A percentile compares a stretch with the other conserved stretches of the same genome.
Evolutionary conservation across 2,888 invertebrate genomes (phyloP).

Genomic region (Micoletzkya japonica): DNA sequence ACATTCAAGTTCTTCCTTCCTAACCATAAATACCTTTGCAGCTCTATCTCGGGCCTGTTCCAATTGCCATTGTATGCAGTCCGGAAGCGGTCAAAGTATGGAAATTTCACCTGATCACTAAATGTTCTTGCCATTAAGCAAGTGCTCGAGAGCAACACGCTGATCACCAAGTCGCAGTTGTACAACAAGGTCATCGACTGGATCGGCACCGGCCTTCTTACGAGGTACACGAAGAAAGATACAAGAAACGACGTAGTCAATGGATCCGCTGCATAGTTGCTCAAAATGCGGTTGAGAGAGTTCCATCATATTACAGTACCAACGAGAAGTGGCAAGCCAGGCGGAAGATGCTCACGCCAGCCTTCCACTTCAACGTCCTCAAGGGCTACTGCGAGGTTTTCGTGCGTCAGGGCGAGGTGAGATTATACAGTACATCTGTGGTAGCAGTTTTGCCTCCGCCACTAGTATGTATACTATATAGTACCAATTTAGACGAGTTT

Average conservation of each 20-base stretch:
- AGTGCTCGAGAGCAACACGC: conserved; percentile 59
- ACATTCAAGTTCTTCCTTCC: background rate
- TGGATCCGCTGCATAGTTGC: too few relatives aligned
- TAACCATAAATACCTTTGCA: background rate
- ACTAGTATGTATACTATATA: too few relatives aligned
- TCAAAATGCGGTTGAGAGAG: background rate
- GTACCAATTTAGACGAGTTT: too few relatives aligned
- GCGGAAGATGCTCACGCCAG: conserved; percentile 67
- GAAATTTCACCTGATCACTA: background rate
- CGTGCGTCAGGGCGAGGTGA: conserved; percentile 4
- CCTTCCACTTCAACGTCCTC: conserved; percentile 69
- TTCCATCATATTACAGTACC: conserved; percentile 34
- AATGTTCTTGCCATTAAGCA: conserved; percentile 26
- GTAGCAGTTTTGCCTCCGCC: too few relatives aligned
- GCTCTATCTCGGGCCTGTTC: conserved; percentile 12
- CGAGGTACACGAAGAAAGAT: background rate
- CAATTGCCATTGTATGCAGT: background rate
- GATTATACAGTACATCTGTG: too few relatives aligned
- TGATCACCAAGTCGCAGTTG: conserved; percentile 65
- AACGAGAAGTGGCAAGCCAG: conserved; percentile 67
- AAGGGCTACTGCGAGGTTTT: conserved; percentile 52
- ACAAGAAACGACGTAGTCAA: too few relatives aligned
- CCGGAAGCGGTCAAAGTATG: conserved; percentile 7
- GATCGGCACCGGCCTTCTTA: conserved; percentile 68
- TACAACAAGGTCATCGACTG: conserved; percentile 66